Conservation (phyloP, 2,888 invertebrate genomes). For the Agrochola litura region DNA sequence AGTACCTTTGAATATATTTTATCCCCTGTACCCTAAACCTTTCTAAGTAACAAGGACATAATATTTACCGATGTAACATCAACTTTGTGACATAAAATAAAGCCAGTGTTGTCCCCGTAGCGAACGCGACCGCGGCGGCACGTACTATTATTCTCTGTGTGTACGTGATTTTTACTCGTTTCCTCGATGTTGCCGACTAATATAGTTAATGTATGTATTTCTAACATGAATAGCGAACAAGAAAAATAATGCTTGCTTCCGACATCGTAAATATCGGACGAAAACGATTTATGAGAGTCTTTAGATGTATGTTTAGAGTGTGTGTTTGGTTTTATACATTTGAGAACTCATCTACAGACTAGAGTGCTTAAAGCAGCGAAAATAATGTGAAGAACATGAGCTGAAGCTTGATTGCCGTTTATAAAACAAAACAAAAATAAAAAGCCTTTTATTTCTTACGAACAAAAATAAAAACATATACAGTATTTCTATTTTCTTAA, state of each 20-base stretch:
- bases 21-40: slow-evolving; percentile 10
- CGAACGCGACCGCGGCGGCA: slow-evolving; percentile 37
- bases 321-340: slow-evolving; percentile 6
- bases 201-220: slow-evolving; percentile 62
- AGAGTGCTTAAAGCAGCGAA: neutral
- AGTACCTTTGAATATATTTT: neutral
- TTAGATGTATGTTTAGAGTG: neutral
- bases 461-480: too few species aligned
- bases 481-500: too few species aligned
- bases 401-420: neutral
- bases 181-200: slow-evolving; percentile 48
- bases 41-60: slow-evolving; percentile 10
- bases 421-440: too few species aligned
- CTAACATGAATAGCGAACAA: slow-evolving; percentile 53
- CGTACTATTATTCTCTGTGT: slow-evolving; percentile 62
- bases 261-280: slow-evolving; percentile 43
- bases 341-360: neutral
- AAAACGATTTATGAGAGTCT: slow-evolving; percentile 20
- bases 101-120: slow-evolving; percentile 35
- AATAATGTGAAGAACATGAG: neutral
- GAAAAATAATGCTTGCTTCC: slow-evolving; percentile 55
- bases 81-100: slow-evolving; percentile 48
- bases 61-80: slow-evolving; percentile 52
- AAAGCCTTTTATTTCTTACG: too few species aligned
- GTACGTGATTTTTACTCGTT: slow-evolving; percentile 65